Conservation (phyloP, 2,797 vertebrate genomes). For the Valencia hispanica region DNA sequence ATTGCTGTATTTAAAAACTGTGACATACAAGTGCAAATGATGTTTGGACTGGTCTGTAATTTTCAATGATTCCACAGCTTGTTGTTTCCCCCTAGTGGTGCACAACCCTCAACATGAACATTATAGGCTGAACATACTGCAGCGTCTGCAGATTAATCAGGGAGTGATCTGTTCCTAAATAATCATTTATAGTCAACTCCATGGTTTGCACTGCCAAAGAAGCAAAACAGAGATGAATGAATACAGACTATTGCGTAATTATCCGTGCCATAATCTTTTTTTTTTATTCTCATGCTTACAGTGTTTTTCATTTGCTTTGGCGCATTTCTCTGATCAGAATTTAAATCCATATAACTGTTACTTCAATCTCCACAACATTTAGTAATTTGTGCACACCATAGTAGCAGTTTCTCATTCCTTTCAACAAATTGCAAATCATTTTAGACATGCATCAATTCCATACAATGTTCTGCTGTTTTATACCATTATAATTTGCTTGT, state of each 20-base stretch:
- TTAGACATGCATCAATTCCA: neutral
- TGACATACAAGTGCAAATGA: constrained; percentile 28
- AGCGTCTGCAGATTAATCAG: constrained; percentile 21
- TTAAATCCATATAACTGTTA: neutral
- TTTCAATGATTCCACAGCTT: constrained; percentile 58
- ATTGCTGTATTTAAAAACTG: constrained; percentile 25
- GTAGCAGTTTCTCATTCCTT: neutral
- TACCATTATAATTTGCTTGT: neutral
- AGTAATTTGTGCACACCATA: neutral
- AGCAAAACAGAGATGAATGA: neutral
- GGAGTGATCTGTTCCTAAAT: constrained; percentile 6
- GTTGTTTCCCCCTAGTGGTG: constrained; percentile 80
- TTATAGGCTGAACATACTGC: constrained; percentile 11
- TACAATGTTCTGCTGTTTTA: neutral
- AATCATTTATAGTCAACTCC: neutral
- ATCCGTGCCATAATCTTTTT: neutral
- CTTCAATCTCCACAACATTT: neutral
- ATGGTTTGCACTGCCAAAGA: constrained; percentile 7
- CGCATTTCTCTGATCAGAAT: neutral
- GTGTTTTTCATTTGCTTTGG: neutral
- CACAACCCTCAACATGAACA: constrained; percentile 41
- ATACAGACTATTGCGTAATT: no score
- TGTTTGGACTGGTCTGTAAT: constrained; percentile 34
- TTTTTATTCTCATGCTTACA: neutral
- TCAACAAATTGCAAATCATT: neutral